Base-by-base conservation (phyloP, 2,797 vertebrate species). In the Antrozous pallidus region DNA sequence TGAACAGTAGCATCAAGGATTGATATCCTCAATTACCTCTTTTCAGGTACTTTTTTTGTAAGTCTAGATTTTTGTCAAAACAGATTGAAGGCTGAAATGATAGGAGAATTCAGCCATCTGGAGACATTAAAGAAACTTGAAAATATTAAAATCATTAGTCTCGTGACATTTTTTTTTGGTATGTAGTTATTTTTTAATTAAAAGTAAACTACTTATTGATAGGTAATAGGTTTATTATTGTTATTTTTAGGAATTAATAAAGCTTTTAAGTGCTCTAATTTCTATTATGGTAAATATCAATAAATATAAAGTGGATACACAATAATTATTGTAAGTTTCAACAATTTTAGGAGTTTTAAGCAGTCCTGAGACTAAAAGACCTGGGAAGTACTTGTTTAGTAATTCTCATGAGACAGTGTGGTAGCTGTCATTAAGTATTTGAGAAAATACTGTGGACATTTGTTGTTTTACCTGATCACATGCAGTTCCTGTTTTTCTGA, bases 211-310 rank as follows among this genome's bases (percentile, higher is more conserved):
- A 56, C 28, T 88, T 78, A 4, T 51, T 83, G 54, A 56, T 63
- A 83, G 31, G 42, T 63, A 74, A 85, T 40, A 61, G 5, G 14
- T 33, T 67, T 51, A 61, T 70, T 54, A 17, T 24, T 90, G 33
- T 65, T 93, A 38, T 91, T 91, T 83, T 73, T 47, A 93, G 31
- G 2, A 90, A 33, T 70, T 81, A 80, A 61, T 47, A 71, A 77
- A 75, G 4, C 49, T 28, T 14, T 81, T 54, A 71, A 8, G 12
- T 40, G 71, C 51, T 89, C 91, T 58, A 75, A 75, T 91, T 86
- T 86, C 81, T 82, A 86, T 42, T 81, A 36, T 40, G 31, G 7
- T 63, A 61, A 94, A 51, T 73, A 51, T 80, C 42, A 75, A 54
- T 81, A 78, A 4, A 42, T 71, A 51, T 54, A 78, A 40, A 36